These are phyloP conservation scores for Quiscalus mexicanus DNA, from an alignment of 2,113 vertebrate species.

Conservation along the genomic window DNA sequence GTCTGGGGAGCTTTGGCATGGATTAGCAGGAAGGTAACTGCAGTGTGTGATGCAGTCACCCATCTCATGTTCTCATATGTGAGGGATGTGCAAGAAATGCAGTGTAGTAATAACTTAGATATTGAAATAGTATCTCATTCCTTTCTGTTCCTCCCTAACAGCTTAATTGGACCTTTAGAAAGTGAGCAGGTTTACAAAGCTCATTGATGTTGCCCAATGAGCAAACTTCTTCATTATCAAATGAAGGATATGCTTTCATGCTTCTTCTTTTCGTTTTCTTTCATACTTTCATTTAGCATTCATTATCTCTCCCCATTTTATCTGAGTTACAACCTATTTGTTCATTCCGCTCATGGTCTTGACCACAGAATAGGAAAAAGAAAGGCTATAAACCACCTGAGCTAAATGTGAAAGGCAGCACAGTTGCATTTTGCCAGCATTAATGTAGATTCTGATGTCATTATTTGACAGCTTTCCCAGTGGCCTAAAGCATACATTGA, in stretches of 20 bases:
- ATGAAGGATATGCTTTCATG: background rate
- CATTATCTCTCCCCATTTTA: background rate
- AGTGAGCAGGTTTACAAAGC: background rate
- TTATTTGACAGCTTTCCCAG: conserved; percentile 42
- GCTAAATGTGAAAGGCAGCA: conserved; percentile 3
- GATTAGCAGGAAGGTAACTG: background rate
- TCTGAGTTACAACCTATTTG: background rate
- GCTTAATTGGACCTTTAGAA: background rate
- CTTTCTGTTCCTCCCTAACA: background rate
- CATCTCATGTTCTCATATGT: accelerated
- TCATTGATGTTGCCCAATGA: background rate
- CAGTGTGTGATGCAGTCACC: background rate
- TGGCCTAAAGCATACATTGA: conserved; percentile 21
- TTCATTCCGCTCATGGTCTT: background rate
- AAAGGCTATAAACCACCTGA: background rate
- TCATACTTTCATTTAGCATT: background rate
- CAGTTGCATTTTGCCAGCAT: background rate
- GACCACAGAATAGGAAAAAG: background rate
- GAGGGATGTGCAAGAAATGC: background rate
- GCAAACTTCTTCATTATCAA: background rate
- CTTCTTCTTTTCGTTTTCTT: background rate
- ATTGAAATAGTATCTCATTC: background rate
- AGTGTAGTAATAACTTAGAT: background rate
- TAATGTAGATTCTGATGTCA: conserved; percentile 36
- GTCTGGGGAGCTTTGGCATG: background rate